Percentiles rank a stretch among this genome's conserved stretches.
phyloP scores from a whole-genome alignment of 1,140 invertebrate genomes.

The Drosophila arizonae region DNA sequence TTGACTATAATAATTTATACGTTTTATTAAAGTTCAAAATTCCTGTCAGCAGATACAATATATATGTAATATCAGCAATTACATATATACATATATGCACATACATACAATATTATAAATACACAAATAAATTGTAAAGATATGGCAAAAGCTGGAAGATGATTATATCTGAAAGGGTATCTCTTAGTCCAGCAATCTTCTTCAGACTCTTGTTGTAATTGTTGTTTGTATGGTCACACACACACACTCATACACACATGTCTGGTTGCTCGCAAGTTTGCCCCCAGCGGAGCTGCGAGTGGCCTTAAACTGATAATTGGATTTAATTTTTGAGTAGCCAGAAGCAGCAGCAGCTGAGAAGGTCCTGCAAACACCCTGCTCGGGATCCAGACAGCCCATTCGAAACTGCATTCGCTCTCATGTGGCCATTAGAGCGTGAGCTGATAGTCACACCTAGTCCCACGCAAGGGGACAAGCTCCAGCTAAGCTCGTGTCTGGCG shows the following conservation, averaged over 20 bases:
- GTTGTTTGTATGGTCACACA: constrained; percentile 33
- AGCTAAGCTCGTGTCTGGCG: constrained; percentile 49
- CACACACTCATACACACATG: constrained; percentile 26
- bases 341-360: constrained; percentile 1
- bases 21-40: too few species aligned
- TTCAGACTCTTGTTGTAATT: constrained; percentile 12
- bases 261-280: constrained; percentile 32
- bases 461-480: constrained; percentile 18
- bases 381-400: constrained; percentile 42
- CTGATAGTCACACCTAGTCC: constrained; percentile 45
- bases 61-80: too few species aligned
- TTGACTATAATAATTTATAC: too few species aligned
- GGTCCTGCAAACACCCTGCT: constrained; percentile 8
- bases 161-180: neutral
- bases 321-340: constrained; percentile 79
- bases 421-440: constrained; percentile 31
- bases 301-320: constrained; percentile 80
- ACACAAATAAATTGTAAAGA: too few species aligned
- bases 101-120: too few species aligned
- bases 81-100: too few species aligned
- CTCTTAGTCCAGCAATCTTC: neutral
- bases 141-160: too few species aligned
- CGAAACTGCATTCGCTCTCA: constrained; percentile 53
- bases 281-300: constrained; percentile 56
- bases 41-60: too few species aligned